Base-by-base conservation (phyloP, 2,888 invertebrate species). In the Drepana falcataria region DNA sequence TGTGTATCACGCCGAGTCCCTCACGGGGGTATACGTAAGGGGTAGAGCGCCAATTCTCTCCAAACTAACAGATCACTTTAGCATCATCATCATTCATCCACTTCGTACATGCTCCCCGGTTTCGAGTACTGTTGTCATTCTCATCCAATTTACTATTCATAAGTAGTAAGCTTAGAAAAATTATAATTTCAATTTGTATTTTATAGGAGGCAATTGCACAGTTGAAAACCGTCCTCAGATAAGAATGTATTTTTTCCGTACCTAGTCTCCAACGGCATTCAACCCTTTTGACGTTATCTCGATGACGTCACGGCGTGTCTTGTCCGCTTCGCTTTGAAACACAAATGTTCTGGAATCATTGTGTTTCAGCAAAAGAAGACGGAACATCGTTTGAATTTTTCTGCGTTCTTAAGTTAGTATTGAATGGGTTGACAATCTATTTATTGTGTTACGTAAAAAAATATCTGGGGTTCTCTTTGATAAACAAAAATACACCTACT, bases 271-370 rank as follows among this genome's bases (percentile, higher is more conserved):
- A 66, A 66, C 82, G 82, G 80, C 81, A 84, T 79, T 83, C 83
- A 86, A 87, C 87, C 88, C 89, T 86, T 85, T 79, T 79, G 85
- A 79, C 84, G 83, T 79, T 89, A 89, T 89, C 88, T 77, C 67
- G 63, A 68, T 78, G 83, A 83, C 81, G 86, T 85, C 82, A 83
- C 81, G 76, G 72, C 74, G 71, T 79, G 77, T 81, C 83, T 82
- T 80, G 77, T 79, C 73, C 73, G 73, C 69, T 61, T 66, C 71
- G 65, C 66, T 69, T 71, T 68, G 63, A 76, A 77, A 77, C 44
- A 72, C 73, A 73, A 74, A 75, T 69, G 70, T 73, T 75, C 74
- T 70, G 61, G 56, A 61, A 59, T 51, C 51, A 51, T 51, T 51
- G 51, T 51, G 34, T 40, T 51, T 33, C 33, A 34, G 2, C 5